phyloP scores from a whole-genome alignment of 2,797 vertebrate species.

The Selene dorsalis region DNA sequence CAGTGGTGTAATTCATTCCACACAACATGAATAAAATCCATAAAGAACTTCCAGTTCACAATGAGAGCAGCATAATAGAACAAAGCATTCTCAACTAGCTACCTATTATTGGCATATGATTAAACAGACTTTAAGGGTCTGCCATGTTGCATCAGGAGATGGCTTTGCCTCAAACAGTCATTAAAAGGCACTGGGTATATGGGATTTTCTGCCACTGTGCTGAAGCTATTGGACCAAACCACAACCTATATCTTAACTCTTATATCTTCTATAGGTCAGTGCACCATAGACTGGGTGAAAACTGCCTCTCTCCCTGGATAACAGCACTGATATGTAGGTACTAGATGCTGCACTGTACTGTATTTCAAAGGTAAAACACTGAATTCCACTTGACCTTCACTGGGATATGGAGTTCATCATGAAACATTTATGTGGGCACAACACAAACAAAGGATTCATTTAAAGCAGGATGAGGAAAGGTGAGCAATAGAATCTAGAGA shows the following conservation, averaged over 20 bases:
- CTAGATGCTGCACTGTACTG: neutral
- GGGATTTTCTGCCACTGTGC: constrained; percentile 1
- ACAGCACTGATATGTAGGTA: neutral
- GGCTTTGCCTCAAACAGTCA: constrained; percentile 17
- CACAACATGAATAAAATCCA: neutral
- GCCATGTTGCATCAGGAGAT: neutral
- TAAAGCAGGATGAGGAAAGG: constrained; percentile 3
- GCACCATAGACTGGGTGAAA: neutral
- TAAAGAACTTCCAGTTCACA: neutral
- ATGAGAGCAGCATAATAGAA: neutral
- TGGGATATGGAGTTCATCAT: constrained; percentile 19
- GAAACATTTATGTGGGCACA: neutral
- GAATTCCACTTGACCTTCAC: neutral
- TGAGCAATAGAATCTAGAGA: too few relatives aligned
- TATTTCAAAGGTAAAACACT: too few relatives aligned
- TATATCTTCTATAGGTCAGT: neutral
- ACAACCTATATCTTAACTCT: constrained; percentile 1
- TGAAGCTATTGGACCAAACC: constrained; percentile 35
- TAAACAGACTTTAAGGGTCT: constrained; percentile 1
- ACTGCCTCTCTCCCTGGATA: neutral
- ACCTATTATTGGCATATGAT: constrained; percentile 6
- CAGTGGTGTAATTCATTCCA: neutral
- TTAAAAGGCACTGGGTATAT: constrained; percentile 19
- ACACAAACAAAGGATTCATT: constrained; percentile 5
- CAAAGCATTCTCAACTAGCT: constrained; percentile 4